These are phyloP conservation scores for Drosophila suzukii DNA, from an alignment of 1,140 invertebrate species.

Conservation along the genomic window DNA sequence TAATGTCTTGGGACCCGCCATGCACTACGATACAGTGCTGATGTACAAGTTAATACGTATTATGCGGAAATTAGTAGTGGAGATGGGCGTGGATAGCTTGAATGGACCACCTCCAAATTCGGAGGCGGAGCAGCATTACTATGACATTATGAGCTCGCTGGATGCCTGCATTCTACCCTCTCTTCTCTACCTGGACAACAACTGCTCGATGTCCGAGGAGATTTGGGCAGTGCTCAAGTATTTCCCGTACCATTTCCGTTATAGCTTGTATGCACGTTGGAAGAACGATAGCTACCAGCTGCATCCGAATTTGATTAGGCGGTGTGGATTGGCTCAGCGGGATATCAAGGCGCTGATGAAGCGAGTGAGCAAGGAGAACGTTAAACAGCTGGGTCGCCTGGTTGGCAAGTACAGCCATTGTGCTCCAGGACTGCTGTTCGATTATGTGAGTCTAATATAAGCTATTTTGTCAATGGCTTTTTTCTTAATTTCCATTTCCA, in stretches of 20 bases:
- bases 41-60: constrained; percentile 94
- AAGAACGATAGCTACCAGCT: constrained; percentile 94
- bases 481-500: constrained; percentile 83
- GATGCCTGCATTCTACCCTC: constrained; percentile 95
- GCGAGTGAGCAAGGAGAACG: constrained; percentile 98
- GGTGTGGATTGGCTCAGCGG: constrained; percentile 93
- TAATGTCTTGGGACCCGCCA: constrained; percentile 93
- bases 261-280: constrained; percentile 96
- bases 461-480: background rate
- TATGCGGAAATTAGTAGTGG: constrained; percentile 78
- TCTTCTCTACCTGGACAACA: constrained; percentile 95
- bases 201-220: constrained; percentile 98
- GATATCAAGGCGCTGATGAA: constrained; percentile 99
- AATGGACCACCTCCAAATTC: constrained; percentile 68
- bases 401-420: constrained; percentile 99
- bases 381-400: constrained; percentile 97
- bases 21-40: constrained; percentile 94
- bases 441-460: constrained; percentile 90
- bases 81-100: constrained; percentile 74
- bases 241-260: constrained; percentile 96
- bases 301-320: constrained; percentile 93
- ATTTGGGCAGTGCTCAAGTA: constrained; percentile 96
- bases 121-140: constrained; percentile 76
- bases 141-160: constrained; percentile 93
- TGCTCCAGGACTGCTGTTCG: constrained; percentile 97